Base-by-base conservation (phyloP, 2,113 vertebrate species). In the Catagonus wagneri region DNA sequence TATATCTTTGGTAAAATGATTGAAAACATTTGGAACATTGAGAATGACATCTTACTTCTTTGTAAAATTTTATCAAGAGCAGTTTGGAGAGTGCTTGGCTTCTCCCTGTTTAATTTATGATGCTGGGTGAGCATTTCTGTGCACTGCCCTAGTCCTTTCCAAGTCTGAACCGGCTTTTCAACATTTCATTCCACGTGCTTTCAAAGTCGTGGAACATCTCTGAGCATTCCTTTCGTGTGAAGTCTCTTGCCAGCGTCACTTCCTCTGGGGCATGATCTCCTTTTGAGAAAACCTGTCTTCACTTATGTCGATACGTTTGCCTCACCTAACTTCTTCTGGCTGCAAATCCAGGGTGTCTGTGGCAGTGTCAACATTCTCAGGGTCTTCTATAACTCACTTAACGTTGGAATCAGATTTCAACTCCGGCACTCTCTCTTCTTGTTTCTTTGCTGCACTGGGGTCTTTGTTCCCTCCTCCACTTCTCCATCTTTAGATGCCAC, bases 361-460 rank as follows among this genome's bases (percentile, higher is more conserved):
- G 2, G 16, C 34, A 60, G 7, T 3, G 8, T 25, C 50, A 16
- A 7, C 32, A 39, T 52, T 15, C 15, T 32, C 11, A 27, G 4
- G 13, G 39, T 34, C 22, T 86, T 61, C 72, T 23, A 1, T 16
- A 17, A 69, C 23, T 74, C 27, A 23, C 56, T 44, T 78, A 27
- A 44, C 25, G 2, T 74, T 54, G 39, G 60, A 75, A 56, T 34
- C 29, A 56, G 27, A 20, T 89, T 69, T 84, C 6, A n/a, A 36
- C 69, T 65, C 34, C 17, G 15, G 6, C 1, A 15, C 39, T 22
- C 65, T 58, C 32, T 34, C 60, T 44, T 60, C 72, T 83, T 60
- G 16, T 72, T 86, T 83, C 60, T 75, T 89, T 85, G 92, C 50
- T 36, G 34, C 16, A 4, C 63, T 95, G 74, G 44, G 61, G 50